Base-by-base conservation (phyloP, 2,888 invertebrate species). In the Tholera decimalis region DNA sequence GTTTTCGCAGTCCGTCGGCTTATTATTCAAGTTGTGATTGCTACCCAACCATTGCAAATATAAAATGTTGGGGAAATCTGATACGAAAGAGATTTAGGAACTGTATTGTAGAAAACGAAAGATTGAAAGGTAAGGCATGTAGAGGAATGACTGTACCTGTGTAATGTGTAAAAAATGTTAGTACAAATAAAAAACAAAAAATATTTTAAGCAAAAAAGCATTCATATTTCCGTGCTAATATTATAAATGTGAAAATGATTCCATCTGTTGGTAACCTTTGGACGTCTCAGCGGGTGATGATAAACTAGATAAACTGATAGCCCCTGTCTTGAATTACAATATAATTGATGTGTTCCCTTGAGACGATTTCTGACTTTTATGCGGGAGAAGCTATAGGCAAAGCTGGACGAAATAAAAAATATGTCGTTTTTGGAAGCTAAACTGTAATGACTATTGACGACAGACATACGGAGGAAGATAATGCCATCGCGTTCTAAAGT, bases 21-120 rank as follows among this genome's bases (percentile, higher is more conserved):
- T 77, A 79, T 73, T 79, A 82, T 74, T 77, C 71, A 77, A 67
- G 56, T 70, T 68, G 67, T 73, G 79, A 64, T 82, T 79, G 73
- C 74, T 74, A 50, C 62, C 60, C 51, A 63, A 61, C 57, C 58
- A 58, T 53, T 55, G 68, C 37, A 74, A 77, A 59, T 73, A 56
- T 58, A 77, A 73, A 60, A 77, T 57, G 30, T 67, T 28, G 7
- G 24, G 2, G 9, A 49, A 68, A 65, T 65, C 53, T 65, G 60
- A 64, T 73, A 60, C n/a, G 22, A 30, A 20, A 26, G 6, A 9
- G 56, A 44, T 58, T 58, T 49, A 28, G 11, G 35, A 33, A 51
- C 46, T 41, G 46, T 22, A 46, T 37, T 55, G 22, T 41, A 35
- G n/a, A 43, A 55, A 58, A 28, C n/a, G 22, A 26, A 9, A 4